phyloP scores from a whole-genome alignment of 2,113 vertebrate genomes.

The Larimichthys polyactis region DNA sequence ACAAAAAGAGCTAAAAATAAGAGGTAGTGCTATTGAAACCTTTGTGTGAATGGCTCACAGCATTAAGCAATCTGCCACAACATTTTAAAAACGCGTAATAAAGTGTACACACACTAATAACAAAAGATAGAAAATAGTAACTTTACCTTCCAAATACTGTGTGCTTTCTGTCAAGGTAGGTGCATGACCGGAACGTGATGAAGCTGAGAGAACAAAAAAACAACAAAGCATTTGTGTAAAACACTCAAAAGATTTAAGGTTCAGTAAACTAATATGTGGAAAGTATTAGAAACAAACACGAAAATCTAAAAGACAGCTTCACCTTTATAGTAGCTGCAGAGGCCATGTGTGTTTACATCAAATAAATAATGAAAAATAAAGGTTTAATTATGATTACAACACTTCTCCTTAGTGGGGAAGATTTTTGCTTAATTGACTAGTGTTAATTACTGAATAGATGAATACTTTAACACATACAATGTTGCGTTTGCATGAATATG shows the following conservation, averaged over 20 bases:
- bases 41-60: neutral
- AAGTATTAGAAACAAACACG: neutral
- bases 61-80: neutral
- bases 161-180: slow-evolving; percentile 96
- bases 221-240: neutral
- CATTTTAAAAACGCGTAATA: neutral
- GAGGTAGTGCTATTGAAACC: neutral
- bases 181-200: slow-evolving; percentile 97
- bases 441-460: neutral
- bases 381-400: neutral
- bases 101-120: neutral
- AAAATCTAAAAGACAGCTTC: neutral
- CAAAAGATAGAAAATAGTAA: no score
- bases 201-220: slow-evolving; percentile 84
- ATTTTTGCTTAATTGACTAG: neutral
- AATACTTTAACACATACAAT: neutral
- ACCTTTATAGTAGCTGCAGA: neutral
- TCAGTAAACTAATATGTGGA: neutral
- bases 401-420: neutral
- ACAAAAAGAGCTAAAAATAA: neutral
- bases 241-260: neutral
- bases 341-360: neutral
- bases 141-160: slow-evolving; percentile 95
- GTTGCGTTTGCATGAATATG: neutral
- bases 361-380: neutral